Evolutionary conservation across 2,888 invertebrate genomes (phyloP).

Genomic region (Lasioglossum vierecki): DNA sequence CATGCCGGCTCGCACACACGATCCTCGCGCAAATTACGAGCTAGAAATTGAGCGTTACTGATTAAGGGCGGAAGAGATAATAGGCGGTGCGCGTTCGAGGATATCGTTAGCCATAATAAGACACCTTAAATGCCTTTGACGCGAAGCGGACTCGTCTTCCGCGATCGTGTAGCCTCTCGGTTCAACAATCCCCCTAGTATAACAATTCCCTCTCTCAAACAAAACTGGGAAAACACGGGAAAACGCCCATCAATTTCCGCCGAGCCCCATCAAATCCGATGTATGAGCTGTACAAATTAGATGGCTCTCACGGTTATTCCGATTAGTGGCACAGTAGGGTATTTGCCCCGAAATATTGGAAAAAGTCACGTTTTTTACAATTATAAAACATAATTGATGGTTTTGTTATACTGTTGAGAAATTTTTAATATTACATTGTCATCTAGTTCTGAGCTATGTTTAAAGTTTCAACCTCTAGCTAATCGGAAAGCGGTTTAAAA

Average conservation of each 20-base stretch:
- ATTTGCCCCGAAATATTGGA: too few relatives aligned
- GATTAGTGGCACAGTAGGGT: too few relatives aligned
- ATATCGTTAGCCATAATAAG: constrained; percentile 57
- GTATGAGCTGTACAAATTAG: neutral
- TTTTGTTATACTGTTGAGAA: too few relatives aligned
- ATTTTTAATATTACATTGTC: too few relatives aligned
- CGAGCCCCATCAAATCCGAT: neutral
- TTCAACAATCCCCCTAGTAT: neutral
- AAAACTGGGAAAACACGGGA: neutral
- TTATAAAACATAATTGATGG: too few relatives aligned
- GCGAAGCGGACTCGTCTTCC: constrained; percentile 24
- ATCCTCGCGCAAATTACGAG: constrained; percentile 50
- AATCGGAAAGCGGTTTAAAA: too few relatives aligned
- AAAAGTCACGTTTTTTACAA: too few relatives aligned
- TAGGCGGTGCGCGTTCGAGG: constrained; percentile 44
- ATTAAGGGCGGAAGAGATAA: constrained; percentile 63
- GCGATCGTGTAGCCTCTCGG: constrained; percentile 16
- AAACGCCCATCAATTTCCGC: constrained; percentile 3
- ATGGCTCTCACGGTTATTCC: neutral
- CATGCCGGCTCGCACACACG: constrained; percentile 10
- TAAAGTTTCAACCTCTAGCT: too few relatives aligned
- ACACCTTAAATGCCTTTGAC: constrained; percentile 31
- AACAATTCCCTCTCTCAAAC: constrained; percentile 1
- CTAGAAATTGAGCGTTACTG: constrained; percentile 63
- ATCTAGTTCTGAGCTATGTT: too few relatives aligned